Evolutionary conservation across 2,888 invertebrate species (phyloP), one percentile per base, ranked within the genome.

Genomic region (Brachypalpus laphriformis): DNA sequence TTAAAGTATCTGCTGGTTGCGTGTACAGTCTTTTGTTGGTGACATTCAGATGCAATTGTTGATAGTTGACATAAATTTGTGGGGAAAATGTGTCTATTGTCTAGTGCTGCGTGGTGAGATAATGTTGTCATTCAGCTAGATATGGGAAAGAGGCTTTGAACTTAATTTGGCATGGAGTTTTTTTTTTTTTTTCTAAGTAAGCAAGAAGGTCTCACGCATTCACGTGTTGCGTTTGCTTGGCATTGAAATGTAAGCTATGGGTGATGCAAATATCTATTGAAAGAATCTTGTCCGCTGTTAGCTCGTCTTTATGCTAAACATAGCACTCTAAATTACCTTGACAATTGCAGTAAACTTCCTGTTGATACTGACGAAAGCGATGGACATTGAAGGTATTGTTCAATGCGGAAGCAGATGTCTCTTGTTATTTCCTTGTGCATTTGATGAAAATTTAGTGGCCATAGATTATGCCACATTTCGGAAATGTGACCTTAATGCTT

Each of bases 41-140:
- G 65, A 56, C 63, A 57, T 49, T 70, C 47, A 76, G 70, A 45
- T 63, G 81, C 76, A 54, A 42, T 61, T 31, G 40, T 66, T 40
- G 45, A 68, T 68, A 61, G 61, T 81, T 81, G 81, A 81, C 81
- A 81, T 37, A 70, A 28, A 68, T 75, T 74, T 59, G 4, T 54
- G 54, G 51, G 56, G 47, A 56, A 68, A 75, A 56, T 57, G 20
- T 40, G 31, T 16, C 56, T 40, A 81, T 81, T 75, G 81, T 75
- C 63, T 61, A 4, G 22, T 37, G 18, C n/a, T 25, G n/a, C 3
- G 56, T 8, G 37, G 37, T 45, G 57, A 59, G 71, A 59, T 71
- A 59, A 71, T 37, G 11, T 47, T 59, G 56, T 57, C 56, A n/a
- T 45, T 40, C 54, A 31, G n/a, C 51, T 51, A 51, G 40, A 61